These are phyloP conservation scores for Caloenas nicobarica DNA, from an alignment of 2,113 vertebrate species.

Conservation along the genomic window DNA sequence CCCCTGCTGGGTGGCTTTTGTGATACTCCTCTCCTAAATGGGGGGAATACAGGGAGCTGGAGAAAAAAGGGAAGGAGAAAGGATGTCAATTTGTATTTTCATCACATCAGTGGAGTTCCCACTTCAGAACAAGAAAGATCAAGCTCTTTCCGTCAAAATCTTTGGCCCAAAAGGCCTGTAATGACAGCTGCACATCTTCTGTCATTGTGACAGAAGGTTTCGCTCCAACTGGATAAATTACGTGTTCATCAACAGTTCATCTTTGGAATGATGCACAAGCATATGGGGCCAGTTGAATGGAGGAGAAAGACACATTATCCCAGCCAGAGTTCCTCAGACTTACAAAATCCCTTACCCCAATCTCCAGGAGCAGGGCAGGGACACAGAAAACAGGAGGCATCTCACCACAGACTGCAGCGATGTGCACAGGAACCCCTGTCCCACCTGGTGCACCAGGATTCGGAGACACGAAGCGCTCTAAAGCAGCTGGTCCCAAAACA, in stretches of 20 bases:
- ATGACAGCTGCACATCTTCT: background rate
- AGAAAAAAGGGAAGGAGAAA: background rate
- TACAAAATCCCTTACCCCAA: background rate
- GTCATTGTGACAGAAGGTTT: background rate
- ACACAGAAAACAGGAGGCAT: background rate
- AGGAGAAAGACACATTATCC: background rate
- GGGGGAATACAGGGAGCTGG: background rate
- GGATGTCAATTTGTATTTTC: background rate
- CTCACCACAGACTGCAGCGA: background rate
- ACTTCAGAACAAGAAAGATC: background rate
- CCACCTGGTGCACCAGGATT: background rate
- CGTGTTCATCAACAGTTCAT: background rate
- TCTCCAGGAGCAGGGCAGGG: background rate
- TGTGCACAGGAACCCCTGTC: background rate
- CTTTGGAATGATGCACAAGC: background rate
- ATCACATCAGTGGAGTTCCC: background rate
- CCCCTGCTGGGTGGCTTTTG: background rate
- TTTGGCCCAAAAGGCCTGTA: background rate
- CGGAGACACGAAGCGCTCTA: background rate
- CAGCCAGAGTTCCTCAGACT: background rate
- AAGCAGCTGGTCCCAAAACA: background rate
- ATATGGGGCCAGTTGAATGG: background rate
- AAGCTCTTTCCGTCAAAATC: background rate
- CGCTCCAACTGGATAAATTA: constrained; percentile 4
- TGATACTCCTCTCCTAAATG: background rate